A percentile compares a stretch with the other conserved stretches of the same genome.
Evolutionary conservation across 2,888 invertebrate species (phyloP).

Genomic region (Petrophora chlorosata): DNA sequence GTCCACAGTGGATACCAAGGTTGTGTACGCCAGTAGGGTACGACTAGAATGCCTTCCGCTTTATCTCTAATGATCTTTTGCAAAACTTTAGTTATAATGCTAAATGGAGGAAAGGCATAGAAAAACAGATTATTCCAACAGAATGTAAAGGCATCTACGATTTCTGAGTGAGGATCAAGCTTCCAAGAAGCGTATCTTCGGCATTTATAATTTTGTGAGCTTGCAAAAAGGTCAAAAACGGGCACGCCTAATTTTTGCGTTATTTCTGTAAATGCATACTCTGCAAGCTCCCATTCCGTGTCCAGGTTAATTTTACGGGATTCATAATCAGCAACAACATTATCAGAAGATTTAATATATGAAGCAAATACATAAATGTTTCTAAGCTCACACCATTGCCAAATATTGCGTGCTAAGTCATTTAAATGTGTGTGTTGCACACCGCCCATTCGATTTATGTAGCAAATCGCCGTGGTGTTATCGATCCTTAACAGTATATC

Average conservation of each 20-base stretch:
- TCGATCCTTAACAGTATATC: slow-evolving; percentile 9
- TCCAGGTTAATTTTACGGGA: slow-evolving; percentile 20
- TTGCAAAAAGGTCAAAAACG: slow-evolving; percentile 31
- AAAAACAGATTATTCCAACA: too few species aligned
- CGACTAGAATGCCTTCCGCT: slow-evolving; percentile 34
- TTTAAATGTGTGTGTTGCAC: too few species aligned
- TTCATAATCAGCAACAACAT: slow-evolving; percentile 22
- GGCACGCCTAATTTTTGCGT: slow-evolving; percentile 17
- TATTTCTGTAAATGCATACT: slow-evolving; percentile 17
- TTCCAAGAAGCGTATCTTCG: slow-evolving; percentile 30
- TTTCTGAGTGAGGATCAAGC: slow-evolving; percentile 24
- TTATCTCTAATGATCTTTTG: slow-evolving; percentile 17
- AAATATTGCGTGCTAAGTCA: too few species aligned
- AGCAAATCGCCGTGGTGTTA: slow-evolving; percentile 4
- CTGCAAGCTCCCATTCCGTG: slow-evolving; percentile 28
- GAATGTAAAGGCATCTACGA: slow-evolving; percentile 25
- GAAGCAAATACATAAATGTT: too few species aligned
- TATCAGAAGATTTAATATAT: background rate
- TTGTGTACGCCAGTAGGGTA: slow-evolving; percentile 35
- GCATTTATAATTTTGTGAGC: slow-evolving; percentile 26
- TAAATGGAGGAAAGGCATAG: too few species aligned
- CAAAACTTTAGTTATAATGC: too few species aligned
- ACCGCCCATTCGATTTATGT: slow-evolving; percentile 12
- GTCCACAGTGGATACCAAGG: slow-evolving; percentile 35
- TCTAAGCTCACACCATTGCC: slow-evolving; percentile 9